Conservation (phyloP, 2,888 invertebrate genomes). For the Terebella lapidaria region DNA sequence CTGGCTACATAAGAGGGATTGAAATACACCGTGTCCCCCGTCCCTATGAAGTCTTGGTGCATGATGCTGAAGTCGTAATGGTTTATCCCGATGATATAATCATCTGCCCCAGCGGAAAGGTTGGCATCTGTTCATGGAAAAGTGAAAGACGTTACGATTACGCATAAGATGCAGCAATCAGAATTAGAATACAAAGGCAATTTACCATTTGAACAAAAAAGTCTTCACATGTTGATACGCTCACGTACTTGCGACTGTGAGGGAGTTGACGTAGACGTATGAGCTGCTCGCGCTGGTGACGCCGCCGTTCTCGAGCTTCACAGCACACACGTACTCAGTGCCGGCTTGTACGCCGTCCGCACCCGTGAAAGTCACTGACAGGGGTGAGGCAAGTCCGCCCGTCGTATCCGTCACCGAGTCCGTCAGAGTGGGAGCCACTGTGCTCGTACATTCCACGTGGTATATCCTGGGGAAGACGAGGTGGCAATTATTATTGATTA, state of each 20-base stretch:
- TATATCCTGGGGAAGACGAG: neutral
- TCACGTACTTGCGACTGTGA: neutral
- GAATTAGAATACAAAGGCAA: neutral
- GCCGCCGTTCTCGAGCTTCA: neutral
- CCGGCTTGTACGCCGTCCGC: neutral
- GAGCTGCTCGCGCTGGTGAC: neutral
- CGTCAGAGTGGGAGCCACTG: neutral
- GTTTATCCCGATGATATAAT: neutral
- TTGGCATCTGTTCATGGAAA: neutral
- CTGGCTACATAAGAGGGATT: conserved; percentile 28
- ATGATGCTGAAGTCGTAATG: neutral
- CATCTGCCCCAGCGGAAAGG: neutral
- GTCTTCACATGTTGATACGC: too few species aligned
- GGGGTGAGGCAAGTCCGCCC: neutral
- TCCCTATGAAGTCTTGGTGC: neutral
- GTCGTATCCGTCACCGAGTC: neutral
- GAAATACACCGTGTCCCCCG: neutral
- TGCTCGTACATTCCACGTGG: neutral
- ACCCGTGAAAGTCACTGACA: neutral
- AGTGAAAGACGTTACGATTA: neutral
- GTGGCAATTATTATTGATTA: too few species aligned
- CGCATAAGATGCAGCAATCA: neutral
- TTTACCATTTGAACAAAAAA: too few species aligned
- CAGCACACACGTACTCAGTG: neutral
- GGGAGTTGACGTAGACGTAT: neutral